These are phyloP conservation scores for Heliconius hewitsoni DNA, from an alignment of 1,140 invertebrate species.

Conservation along the genomic window DNA sequence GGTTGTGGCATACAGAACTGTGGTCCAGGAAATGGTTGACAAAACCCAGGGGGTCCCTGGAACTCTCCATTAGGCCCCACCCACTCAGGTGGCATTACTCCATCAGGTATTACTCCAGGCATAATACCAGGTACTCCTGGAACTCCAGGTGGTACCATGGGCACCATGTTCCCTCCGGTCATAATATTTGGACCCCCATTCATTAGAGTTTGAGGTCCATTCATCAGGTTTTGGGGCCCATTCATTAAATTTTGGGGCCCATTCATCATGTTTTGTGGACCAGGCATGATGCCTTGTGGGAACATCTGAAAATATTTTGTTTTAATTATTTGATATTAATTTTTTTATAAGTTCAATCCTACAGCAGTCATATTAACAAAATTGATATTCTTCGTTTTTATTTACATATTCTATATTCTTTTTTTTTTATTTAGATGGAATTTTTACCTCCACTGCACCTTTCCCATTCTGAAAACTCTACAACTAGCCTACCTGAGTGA, in stretches of 20 bases:
- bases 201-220: constrained; percentile 40
- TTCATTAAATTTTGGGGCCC: constrained; percentile 46
- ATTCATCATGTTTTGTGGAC: constrained; percentile 40
- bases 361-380: no score
- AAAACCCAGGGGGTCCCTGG: constrained; percentile 55
- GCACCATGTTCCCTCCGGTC: constrained; percentile 43
- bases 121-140: constrained; percentile 42
- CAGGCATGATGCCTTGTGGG: constrained; percentile 54
- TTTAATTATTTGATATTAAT: not conserved
- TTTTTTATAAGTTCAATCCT: not conserved
- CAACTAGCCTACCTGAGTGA: constrained; percentile 46
- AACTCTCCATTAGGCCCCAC: constrained; percentile 50
- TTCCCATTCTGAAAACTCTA: no score
- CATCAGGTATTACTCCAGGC: constrained; percentile 47
- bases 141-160: constrained; percentile 36
- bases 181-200: constrained; percentile 51
- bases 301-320: constrained; percentile 54
- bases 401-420: no score
- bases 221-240: constrained; percentile 41
- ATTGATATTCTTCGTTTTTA: no score
- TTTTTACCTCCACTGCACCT: not conserved
- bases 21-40: constrained; percentile 58
- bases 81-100: constrained; percentile 45
- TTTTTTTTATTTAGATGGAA: not conserved
- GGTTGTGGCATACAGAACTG: constrained; percentile 70